A percentile compares a stretch with the other conserved stretches of the same genome.
These are phyloP conservation scores for Cassiopea andromeda DNA, from an alignment of 30 jellyfish, hydroid and myxozoan genomes.

Conservation along the genomic window DNA sequence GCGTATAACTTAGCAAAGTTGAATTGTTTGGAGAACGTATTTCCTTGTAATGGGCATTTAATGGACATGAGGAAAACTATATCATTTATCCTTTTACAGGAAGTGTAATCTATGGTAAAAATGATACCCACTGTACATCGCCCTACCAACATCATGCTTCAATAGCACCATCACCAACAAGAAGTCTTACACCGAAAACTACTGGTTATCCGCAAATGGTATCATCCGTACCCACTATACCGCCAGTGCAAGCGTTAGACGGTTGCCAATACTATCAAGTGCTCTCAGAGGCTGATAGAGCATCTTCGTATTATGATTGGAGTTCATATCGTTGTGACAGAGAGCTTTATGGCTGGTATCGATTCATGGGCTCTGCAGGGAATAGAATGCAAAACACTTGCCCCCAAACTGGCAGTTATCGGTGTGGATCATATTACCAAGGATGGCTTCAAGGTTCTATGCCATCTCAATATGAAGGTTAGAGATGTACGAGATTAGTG, in stretches of 20 bases:
- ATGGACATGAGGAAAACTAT: not conserved
- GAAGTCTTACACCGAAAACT: not conserved
- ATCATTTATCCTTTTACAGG: not conserved
- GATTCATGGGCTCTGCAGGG: slow-evolving; percentile 44
- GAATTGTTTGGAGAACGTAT: not conserved
- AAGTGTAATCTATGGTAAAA: not conserved
- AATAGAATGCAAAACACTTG: slow-evolving; percentile 27
- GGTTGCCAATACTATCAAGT: slow-evolving; percentile 45
- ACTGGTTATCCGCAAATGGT: not conserved
- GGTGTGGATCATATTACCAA: slow-evolving; percentile 81
- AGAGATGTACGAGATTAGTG: slow-evolving; percentile 9
- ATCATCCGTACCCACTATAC: not conserved
- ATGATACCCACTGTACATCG: not conserved
- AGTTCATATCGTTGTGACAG: slow-evolving; percentile 30
- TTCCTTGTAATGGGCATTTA: not conserved
- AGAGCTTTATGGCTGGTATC: slow-evolving; percentile 49
- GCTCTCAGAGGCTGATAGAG: slow-evolving; percentile 12
- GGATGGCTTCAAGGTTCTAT: slow-evolving; percentile 47
- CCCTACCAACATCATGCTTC: not conserved
- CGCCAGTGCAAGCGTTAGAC: slow-evolving; percentile 21
- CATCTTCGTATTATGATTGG: slow-evolving; percentile 19
- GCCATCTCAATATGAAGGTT: slow-evolving; percentile 41
- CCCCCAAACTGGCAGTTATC: slow-evolving; percentile 36
- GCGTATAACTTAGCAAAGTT: too few species aligned
- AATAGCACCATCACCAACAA: not conserved